Conservation (phyloP, 2,797 vertebrate species). For the Thaleichthys pacificus region DNA sequence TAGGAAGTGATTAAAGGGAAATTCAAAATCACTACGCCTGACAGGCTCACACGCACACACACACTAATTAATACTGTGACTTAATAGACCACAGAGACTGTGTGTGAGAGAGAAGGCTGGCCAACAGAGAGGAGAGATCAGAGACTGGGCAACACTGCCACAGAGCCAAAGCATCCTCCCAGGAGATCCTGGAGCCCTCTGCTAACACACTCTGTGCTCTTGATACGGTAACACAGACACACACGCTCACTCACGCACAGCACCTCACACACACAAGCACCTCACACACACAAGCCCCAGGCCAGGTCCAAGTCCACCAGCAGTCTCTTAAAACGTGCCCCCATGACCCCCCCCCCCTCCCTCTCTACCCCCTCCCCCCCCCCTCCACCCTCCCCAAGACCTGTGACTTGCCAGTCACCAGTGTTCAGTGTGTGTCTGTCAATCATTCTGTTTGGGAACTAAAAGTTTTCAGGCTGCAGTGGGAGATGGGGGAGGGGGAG, state of each 20-base stretch:
- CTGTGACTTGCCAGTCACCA: slow-evolving; percentile 60
- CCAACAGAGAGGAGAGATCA: not conserved
- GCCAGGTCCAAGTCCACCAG: slow-evolving; percentile 28
- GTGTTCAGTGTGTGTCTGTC: slow-evolving; percentile 65
- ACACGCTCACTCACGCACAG: slow-evolving; percentile 10
- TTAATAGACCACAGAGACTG: slow-evolving; percentile 63
- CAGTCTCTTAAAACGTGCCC: slow-evolving; percentile 43
- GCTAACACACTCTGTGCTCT: no score
- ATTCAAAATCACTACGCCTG: slow-evolving; percentile 98
- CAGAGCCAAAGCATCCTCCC: no score
- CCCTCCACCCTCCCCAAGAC: slow-evolving; percentile 2
- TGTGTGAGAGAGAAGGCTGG: not conserved
- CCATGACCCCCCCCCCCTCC: slow-evolving; percentile 52
- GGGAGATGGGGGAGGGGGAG: slow-evolving; percentile 39
- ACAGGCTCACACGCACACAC: slow-evolving; percentile 71
- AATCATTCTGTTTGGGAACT: slow-evolving; percentile 64
- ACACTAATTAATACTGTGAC: slow-evolving; percentile 64
- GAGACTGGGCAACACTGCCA: not conserved
- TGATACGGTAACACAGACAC: slow-evolving; percentile 2
- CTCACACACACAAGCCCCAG: slow-evolving; percentile 8
- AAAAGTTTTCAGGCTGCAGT: slow-evolving; percentile 27
- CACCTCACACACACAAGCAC: slow-evolving; percentile 11
- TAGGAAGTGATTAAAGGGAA: slow-evolving; percentile 97
- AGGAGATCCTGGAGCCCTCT: no score
- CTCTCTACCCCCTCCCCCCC: slow-evolving; percentile 12